Percentiles rank a stretch among this genome's conserved stretches.
These are phyloP conservation scores for Trichechus manatus DNA, from an alignment of 2,113 vertebrate species.

Conservation along the genomic window DNA sequence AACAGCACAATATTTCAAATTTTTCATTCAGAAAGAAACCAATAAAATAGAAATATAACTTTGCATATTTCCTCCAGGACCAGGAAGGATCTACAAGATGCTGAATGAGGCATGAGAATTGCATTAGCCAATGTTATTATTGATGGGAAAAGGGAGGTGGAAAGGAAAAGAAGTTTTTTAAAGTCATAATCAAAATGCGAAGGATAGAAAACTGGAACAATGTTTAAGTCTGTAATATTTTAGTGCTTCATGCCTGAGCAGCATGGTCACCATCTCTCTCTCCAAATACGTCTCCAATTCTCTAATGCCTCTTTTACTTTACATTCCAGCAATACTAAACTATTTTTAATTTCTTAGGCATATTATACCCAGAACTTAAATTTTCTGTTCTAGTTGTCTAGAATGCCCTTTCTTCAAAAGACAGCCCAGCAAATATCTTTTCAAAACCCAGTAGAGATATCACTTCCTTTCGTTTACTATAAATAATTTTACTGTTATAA, in stretches of 20 bases:
- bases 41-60: not conserved
- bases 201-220: not conserved
- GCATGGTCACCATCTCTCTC: not conserved
- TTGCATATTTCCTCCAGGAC: not conserved
- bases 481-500: not conserved
- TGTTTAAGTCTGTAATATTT: not conserved
- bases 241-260: not conserved
- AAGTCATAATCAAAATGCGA: not conserved
- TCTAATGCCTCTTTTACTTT: not conserved
- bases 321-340: not conserved
- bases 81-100: not conserved
- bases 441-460: not conserved
- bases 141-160: not conserved
- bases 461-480: not conserved
- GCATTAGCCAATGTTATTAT: not conserved
- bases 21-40: constrained; percentile 24
- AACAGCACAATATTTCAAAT: not conserved
- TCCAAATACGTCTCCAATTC: not conserved
- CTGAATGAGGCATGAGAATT: not conserved
- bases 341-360: not conserved
- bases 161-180: not conserved
- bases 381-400: not conserved
- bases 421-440: not conserved
- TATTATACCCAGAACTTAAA: not conserved
- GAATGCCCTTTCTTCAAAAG: not conserved